Evolutionary conservation across 2,888 invertebrate species (phyloP).

Genomic region (Erpobdella octoculata): DNA sequence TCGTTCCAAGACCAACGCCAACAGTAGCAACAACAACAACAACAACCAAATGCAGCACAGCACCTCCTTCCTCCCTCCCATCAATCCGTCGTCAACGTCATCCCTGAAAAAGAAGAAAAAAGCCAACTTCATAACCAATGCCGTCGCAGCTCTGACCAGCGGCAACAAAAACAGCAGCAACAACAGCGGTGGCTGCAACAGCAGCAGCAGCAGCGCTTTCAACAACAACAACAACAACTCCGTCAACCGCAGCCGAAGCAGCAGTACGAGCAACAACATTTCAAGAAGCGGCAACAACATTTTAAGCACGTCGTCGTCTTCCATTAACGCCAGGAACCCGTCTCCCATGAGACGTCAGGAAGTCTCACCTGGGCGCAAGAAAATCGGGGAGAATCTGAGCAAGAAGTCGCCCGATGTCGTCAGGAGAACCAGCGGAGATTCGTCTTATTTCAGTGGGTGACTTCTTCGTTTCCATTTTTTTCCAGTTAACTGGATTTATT

Average conservation of each 20-base stretch:
- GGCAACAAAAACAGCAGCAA: not conserved
- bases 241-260: too few species aligned
- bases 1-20: not conserved
- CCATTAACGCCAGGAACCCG: not conserved
- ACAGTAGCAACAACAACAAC: not conserved
- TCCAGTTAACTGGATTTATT: too few species aligned
- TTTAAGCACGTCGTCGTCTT: not conserved
- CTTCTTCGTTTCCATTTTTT: not conserved
- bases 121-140: not conserved
- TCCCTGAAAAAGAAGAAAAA: not conserved
- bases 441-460: not conserved
- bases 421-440: not conserved
- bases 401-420: not conserved
- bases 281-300: not conserved
- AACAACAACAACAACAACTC: too few species aligned
- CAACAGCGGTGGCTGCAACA: too few species aligned
- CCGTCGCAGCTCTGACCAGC: not conserved
- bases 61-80: slow-evolving; percentile 3
- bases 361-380: not conserved
- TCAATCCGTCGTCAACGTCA: not conserved
- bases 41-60: not conserved
- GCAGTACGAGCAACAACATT: too few species aligned
- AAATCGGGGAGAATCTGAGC: not conserved
- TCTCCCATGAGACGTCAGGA: not conserved
- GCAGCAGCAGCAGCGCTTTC: too few species aligned